Conservation (phyloP, 2,888 invertebrate species). For the Hemithea aestivaria region DNA sequence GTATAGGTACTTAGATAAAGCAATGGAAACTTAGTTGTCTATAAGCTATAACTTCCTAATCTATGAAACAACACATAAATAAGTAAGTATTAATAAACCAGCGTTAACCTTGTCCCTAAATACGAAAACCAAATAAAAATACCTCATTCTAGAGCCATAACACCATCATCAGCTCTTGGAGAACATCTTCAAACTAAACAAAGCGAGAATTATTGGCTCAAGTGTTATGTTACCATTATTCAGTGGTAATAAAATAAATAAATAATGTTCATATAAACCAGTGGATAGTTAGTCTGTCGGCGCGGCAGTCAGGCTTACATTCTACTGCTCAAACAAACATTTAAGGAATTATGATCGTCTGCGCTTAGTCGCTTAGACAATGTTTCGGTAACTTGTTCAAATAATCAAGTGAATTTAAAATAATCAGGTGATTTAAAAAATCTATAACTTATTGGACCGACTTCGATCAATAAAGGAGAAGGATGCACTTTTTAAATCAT, state of each 20-base stretch:
- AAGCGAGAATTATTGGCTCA: constrained; percentile 54
- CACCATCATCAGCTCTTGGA: constrained; percentile 39
- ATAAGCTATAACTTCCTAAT: too few relatives aligned
- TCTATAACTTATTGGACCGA: too few relatives aligned
- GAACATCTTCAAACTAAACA: constrained; percentile 41
- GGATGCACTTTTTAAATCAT: too few relatives aligned
- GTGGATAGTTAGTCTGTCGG: constrained; percentile 50
- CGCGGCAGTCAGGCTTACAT: constrained; percentile 40
- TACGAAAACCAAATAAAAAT: constrained; percentile 39
- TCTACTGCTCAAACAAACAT: constrained; percentile 54
- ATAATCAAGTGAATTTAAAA: too few relatives aligned
- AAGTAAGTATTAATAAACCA: too few relatives aligned
- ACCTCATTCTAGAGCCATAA: constrained; percentile 36
- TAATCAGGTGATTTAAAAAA: too few relatives aligned
- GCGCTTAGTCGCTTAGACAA: too few relatives aligned
- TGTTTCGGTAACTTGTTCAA: too few relatives aligned
- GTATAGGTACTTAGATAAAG: too few relatives aligned
- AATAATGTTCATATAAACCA: constrained; percentile 64
- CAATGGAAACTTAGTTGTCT: too few relatives aligned
- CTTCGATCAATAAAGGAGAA: too few relatives aligned
- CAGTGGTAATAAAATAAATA: constrained; percentile 60
- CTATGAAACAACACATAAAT: too few relatives aligned
- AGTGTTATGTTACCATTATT: constrained; percentile 53
- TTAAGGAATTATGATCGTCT: constrained; percentile 37
- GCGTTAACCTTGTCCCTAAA: constrained; percentile 55